Percentiles rank a stretch among this genome's conserved stretches.
Conservation (phyloP, 2,113 vertebrate species). For the Rhea pennata region DNA sequence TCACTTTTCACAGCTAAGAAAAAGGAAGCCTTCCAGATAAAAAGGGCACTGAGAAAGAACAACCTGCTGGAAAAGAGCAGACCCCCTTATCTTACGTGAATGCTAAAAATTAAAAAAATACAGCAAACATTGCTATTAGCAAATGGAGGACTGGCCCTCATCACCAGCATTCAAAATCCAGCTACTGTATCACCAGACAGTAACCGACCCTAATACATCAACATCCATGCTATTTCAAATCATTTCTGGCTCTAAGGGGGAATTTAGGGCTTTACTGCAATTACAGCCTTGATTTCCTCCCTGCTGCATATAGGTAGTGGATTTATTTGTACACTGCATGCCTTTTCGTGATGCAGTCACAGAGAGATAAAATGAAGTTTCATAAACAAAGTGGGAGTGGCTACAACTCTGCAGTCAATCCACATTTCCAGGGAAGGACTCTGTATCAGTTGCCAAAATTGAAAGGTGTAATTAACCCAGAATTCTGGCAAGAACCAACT, state of each 20-base stretch:
- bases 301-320: not conserved
- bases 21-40: not conserved
- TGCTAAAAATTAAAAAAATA: not conserved
- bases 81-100: not conserved
- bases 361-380: constrained; percentile 74
- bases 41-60: not conserved
- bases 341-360: constrained; percentile 58
- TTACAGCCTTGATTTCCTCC: constrained; percentile 28
- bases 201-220: not conserved
- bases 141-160: not conserved
- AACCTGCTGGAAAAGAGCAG: not conserved
- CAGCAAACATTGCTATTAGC: not conserved
- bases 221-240: not conserved
- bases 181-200: not conserved
- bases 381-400: constrained; percentile 61
- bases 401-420: constrained; percentile 73
- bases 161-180: not conserved
- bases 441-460: constrained; percentile 73
- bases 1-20: not conserved
- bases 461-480: constrained; percentile 72
- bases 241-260: not conserved
- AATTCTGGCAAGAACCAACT: constrained; percentile 76
- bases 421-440: constrained; percentile 74
- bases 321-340: constrained; percentile 59
- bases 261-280: not conserved